Base-by-base conservation (phyloP, 2,888 invertebrate species). In the Chrysina gloriosa region DNA sequence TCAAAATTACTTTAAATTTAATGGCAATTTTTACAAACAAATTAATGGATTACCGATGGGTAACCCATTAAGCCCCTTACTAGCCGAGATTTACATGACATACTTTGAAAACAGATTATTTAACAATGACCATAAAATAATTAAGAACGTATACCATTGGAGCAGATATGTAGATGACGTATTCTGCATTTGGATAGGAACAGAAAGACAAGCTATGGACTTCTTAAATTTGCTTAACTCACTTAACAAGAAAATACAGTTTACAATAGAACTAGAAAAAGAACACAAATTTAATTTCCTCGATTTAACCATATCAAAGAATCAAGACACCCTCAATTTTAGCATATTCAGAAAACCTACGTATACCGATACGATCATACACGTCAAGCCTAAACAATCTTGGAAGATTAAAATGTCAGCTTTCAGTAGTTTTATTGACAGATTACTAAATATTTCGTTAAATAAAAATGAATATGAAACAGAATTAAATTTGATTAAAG, bases 341-440 rank as follows among this genome's bases (percentile, higher is more conserved):
- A 47, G 6, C 3, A 3, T 5, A 11, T 3, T 11, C 2, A 47
- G 6, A 47, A 47, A 47, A 47, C 2, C 47, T 3, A 47, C 47
- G 1, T 47, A 47, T 16, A 47, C 47, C 9, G 47, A 47, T 5
- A 47, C 47, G 11, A 47, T 47, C 2, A 11, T 47, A 19, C 47
- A 47, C 47, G 47, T 16, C 9, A 16, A 47, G 14, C 14, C 3
- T 9, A 47, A 2, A 19, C 47, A 47, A 47, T 19, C 16, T 11
- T 14, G 47, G 47, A 9, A 47, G 21, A 47, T 47, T 19, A 47
- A 47, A 47, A 47, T 47, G 47, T 16, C 47, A 47, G 11, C 47
- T 11, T 47, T 47, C 47, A n/a, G 14, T 21, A 1, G 47, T 14
- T 47, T 11, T 47, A 47, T 29, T 5, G 11, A 47, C 47, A 47